phyloP scores from a whole-genome alignment of 2,797 vertebrate species.

The Chanos chanos region DNA sequence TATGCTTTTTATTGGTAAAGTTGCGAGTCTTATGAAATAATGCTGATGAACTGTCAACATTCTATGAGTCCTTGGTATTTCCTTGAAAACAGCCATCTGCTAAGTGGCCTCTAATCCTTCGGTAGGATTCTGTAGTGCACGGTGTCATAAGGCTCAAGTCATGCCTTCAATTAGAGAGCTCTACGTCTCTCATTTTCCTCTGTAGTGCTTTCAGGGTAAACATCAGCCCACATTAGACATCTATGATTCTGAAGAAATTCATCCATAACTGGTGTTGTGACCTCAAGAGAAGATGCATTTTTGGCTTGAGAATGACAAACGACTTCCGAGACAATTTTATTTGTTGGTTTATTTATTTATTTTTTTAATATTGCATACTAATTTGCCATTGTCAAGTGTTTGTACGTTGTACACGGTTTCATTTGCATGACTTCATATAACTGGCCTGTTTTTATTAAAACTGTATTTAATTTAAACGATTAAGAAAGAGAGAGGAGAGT shows the following conservation, averaged over 20 bases:
- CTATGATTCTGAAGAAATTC: conserved; percentile 1
- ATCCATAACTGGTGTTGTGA: conserved; percentile 14
- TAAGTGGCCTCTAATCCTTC: conserved; percentile 49
- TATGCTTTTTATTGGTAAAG: too few relatives aligned
- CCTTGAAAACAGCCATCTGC: not conserved
- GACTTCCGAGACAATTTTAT: too few relatives aligned
- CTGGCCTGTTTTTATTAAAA: too few relatives aligned
- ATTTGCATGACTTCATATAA: too few relatives aligned
- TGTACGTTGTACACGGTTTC: too few relatives aligned
- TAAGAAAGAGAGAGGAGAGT: too few relatives aligned
- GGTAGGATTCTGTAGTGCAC: conserved; percentile 38
- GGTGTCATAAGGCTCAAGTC: conserved; percentile 45
- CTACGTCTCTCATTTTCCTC: conserved; percentile 45
- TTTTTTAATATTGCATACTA: too few relatives aligned
- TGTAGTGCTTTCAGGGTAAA: conserved; percentile 50
- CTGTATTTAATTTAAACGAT: too few relatives aligned
- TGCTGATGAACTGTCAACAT: not conserved
- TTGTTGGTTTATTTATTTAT: too few relatives aligned
- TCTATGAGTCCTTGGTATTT: not conserved
- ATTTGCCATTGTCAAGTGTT: too few relatives aligned
- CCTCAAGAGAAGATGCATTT: conserved; percentile 8
- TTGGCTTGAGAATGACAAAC: too few relatives aligned
- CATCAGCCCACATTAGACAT: conserved; percentile 11
- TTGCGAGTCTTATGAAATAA: not conserved
- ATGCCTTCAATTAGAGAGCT: conserved; percentile 65